Base-by-base conservation (phyloP, 1,140 invertebrate species). In the Archivesica marissinica region DNA sequence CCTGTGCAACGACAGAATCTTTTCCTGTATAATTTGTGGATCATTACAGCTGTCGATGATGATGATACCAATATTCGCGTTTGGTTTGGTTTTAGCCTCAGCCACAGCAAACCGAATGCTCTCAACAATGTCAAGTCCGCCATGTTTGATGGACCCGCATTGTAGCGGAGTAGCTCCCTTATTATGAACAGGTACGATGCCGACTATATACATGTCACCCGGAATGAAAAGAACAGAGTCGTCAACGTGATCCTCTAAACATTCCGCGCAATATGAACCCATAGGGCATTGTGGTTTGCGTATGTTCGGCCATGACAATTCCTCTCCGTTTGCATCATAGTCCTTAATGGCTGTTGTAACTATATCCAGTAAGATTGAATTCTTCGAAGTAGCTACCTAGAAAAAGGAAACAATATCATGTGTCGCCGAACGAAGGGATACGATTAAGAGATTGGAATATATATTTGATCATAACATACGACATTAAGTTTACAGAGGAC, bases 11-110 rank as follows among this genome's bases (percentile, higher is more conserved):
- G 82, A 68, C 13, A 85, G 15, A 28, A 85, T 39, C 28, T 78
- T 85, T 28, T 85, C 82, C 50, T 85, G 74, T 25, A 85, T 78
- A 15, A 85, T 47, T 7, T 68, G 82, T 0, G 82, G 82, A 52
- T 85, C 74, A 44, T 77, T 85, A 39, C 82, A 85, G n/a, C 82
- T 85, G 44, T 85, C 82, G 17, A 85, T 56, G 20, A 85, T 77
- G 17, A 85, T 78, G 7, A 78, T 30, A 11, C 82, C 82, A 2
- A 85, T 77, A 35, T 77, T 78, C 0, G 61, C 74, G 15, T 28
- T 47, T 0, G 56, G 50, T 17, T 52, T 64, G 20, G 44, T 30
- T 54, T 50, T 70, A n/a, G 82, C 61, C 30, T 85, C 59, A 20
- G 35, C 17, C 25, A 85, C 75, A 4, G 74, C 74, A 64, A 76